phyloP scores from a whole-genome alignment of 2,888 invertebrate genomes.

The Nomada hirtipes region DNA sequence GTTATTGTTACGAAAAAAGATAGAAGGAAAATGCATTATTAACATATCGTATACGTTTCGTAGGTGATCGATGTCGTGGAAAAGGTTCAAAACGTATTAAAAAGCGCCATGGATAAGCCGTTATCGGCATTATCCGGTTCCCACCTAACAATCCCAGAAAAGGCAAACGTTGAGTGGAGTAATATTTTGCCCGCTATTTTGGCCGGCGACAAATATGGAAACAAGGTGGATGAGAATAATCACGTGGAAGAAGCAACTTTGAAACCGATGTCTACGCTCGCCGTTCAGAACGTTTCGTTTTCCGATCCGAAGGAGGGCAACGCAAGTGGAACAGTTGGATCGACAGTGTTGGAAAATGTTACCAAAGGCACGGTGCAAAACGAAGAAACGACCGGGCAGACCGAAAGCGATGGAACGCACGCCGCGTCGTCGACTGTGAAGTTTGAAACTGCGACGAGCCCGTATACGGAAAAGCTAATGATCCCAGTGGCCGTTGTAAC shows the following conservation, averaged over 20 bases:
- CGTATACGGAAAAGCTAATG: slow-evolving; percentile 78
- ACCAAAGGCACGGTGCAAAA: not conserved
- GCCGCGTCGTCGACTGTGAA: not conserved
- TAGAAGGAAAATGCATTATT: too few species aligned
- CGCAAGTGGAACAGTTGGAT: not conserved
- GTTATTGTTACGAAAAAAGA: slow-evolving; percentile 28
- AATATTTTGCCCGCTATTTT: slow-evolving; percentile 92
- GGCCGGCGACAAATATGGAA: slow-evolving; percentile 85
- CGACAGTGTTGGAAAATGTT: not conserved
- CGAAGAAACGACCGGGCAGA: not conserved
- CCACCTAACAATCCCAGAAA: slow-evolving; percentile 81
- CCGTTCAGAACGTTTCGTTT: not conserved
- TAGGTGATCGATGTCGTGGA: slow-evolving; percentile 91
- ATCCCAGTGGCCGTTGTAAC: slow-evolving; percentile 81
- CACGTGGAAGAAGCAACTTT: not conserved
- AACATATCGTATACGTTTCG: slow-evolving; percentile 9
- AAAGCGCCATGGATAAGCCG: slow-evolving; percentile 89
- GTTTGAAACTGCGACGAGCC: slow-evolving; percentile 7
- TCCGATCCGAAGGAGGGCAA: not conserved
- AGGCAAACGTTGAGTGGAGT: slow-evolving; percentile 87
- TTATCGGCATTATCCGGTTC: slow-evolving; percentile 72
- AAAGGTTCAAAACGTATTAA: slow-evolving; percentile 93
- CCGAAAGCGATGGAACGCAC: not conserved
- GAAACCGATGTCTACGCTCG: not conserved
- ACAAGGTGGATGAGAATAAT: slow-evolving; percentile 14